Evolutionary conservation across 2,113 vertebrate species (phyloP).

Genomic region (Tautogolabrus adspersus): DNA sequence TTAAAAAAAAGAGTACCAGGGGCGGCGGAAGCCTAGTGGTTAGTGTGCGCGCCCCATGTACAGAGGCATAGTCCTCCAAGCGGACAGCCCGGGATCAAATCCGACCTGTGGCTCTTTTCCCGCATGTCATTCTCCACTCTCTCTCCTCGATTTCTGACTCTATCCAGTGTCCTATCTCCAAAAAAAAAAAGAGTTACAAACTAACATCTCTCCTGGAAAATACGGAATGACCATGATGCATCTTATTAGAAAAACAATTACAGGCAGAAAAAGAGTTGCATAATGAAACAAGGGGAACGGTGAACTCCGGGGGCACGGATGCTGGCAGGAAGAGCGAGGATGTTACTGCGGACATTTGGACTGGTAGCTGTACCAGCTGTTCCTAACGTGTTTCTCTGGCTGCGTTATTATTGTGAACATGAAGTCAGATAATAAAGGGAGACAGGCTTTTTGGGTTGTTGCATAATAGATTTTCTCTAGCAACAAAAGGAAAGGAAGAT

Average conservation of each 20-base stretch:
- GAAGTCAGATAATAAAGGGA: conserved; percentile 47
- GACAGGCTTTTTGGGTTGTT: conserved; percentile 54
- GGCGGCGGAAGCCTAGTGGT: no score
- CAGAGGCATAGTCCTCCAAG: no score
- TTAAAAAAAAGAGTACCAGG: neutral
- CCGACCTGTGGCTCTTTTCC: no score
- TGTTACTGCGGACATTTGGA: conserved; percentile 44
- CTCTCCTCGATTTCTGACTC: no score
- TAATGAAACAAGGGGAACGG: conserved; percentile 51
- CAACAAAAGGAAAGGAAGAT: conserved; percentile 2
- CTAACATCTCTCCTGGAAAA: conserved; percentile 1
- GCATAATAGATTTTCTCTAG: conserved; percentile 51
- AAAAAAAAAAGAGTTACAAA: neutral
- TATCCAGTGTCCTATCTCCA: no score
- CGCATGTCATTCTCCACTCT: no score
- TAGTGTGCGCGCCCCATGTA: no score
- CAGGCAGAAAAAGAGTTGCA: conserved; percentile 37
- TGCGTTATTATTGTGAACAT: conserved; percentile 67
- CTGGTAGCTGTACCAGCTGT: conserved; percentile 75
- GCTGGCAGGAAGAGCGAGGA: conserved; percentile 37
- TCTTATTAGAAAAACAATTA: conserved; percentile 20
- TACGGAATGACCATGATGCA: conserved; percentile 12
- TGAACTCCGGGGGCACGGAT: conserved; percentile 65
- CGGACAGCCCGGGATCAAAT: no score
- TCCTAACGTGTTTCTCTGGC: conserved; percentile 53